These are phyloP conservation scores for Cyprinodon diabolis DNA, from an alignment of 2,797 vertebrate species.

Conservation along the genomic window DNA sequence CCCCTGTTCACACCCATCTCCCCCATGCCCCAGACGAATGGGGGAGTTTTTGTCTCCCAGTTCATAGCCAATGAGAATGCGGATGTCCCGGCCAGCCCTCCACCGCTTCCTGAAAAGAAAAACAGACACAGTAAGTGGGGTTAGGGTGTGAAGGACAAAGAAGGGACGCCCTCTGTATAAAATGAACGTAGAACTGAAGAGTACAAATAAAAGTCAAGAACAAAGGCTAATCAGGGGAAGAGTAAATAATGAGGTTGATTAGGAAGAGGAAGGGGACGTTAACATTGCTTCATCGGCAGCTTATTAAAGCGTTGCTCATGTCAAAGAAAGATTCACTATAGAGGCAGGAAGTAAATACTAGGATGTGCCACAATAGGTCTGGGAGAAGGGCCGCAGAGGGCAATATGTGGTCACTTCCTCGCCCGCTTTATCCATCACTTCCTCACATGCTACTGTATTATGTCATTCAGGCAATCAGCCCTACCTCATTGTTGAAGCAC, in stretches of 20 bases:
- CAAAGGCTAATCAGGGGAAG: slow-evolving; percentile 24
- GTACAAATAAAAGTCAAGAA: slow-evolving; percentile 11
- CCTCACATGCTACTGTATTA: slow-evolving; percentile 61
- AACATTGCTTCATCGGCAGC: slow-evolving; percentile 26
- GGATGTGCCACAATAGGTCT: slow-evolving; percentile 74
- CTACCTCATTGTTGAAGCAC: slow-evolving; percentile 31
- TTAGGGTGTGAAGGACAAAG: background rate
- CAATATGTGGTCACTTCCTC: slow-evolving; percentile 78
- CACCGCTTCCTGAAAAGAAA: slow-evolving; percentile 96
- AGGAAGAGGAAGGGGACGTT: slow-evolving; percentile 26
- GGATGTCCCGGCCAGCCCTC: slow-evolving; percentile 87
- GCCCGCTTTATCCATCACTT: slow-evolving; percentile 64
- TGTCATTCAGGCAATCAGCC: slow-evolving; percentile 53
- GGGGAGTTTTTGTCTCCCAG: slow-evolving; percentile 77
- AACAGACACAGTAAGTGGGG: slow-evolving; percentile 92
- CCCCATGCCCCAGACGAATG: slow-evolving; percentile 84
- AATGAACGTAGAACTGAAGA: slow-evolving; percentile 11
- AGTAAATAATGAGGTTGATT: slow-evolving; percentile 31
- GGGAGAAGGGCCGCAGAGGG: slow-evolving; percentile 48
- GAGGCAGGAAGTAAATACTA: slow-evolving; percentile 73
- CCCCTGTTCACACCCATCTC: slow-evolving; percentile 84
- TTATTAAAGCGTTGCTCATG: slow-evolving; percentile 48
- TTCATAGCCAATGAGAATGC: slow-evolving; percentile 79
- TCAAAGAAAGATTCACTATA: slow-evolving; percentile 65
- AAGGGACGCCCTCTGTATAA: slow-evolving; percentile 31